A percentile compares a stretch with the other conserved stretches of the same genome.
phyloP scores from a whole-genome alignment of 2,113 vertebrate species.

The Reinhardtius hippoglossoides region DNA sequence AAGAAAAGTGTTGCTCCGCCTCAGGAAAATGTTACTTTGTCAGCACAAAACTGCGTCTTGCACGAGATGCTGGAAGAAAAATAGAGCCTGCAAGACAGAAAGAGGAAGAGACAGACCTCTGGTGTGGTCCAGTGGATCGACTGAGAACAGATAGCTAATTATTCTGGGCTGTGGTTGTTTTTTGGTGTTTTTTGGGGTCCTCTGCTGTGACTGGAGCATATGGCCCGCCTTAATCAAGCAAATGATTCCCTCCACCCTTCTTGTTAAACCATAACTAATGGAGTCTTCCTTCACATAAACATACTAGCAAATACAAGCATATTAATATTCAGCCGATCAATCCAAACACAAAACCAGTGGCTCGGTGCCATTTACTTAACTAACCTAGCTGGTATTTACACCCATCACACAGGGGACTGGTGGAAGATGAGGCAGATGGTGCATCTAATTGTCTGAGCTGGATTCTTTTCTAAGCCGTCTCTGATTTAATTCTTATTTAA shows the following conservation, averaged over 20 bases:
- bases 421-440: constrained; percentile 68
- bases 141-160: constrained; percentile 70
- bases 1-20: not conserved
- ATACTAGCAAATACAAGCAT: constrained; percentile 32
- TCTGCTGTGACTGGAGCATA: constrained; percentile 65
- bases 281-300: constrained; percentile 26
- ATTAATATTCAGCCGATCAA: constrained; percentile 56
- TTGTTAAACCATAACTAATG: constrained; percentile 57
- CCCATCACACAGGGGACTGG: constrained; percentile 51
- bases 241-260: constrained; percentile 62
- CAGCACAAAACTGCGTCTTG: constrained; percentile 10
- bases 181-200: constrained; percentile 53
- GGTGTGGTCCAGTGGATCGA: constrained; percentile 46
- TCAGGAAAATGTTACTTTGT: constrained; percentile 38
- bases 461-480: constrained; percentile 57
- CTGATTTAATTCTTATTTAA: constrained; percentile 58
- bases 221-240: constrained; percentile 75
- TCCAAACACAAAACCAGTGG: constrained; percentile 48
- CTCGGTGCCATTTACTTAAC: constrained; percentile 67
- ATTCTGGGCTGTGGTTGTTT: constrained; percentile 66
- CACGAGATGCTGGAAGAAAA: constrained; percentile 4
- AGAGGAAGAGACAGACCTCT: constrained; percentile 31
- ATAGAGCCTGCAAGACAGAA: constrained; percentile 9
- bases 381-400: constrained; percentile 72
- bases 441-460: constrained; percentile 69